phyloP scores from a whole-genome alignment of 1,140 invertebrate genomes.

The Drosophila sturtevanti region DNA sequence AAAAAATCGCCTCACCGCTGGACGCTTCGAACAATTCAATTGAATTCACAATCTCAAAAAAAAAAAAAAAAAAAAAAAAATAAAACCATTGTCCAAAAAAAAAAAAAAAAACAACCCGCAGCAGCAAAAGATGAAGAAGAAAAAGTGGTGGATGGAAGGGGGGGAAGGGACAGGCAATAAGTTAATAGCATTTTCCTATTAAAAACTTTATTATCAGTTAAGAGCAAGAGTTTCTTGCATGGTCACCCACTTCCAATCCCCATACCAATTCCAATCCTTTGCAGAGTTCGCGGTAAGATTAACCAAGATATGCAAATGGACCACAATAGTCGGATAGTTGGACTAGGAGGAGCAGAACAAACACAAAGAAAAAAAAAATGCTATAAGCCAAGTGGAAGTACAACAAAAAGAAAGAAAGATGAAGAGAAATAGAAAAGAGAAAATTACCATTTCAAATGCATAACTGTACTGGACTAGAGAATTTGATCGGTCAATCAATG shows the following conservation, averaged over 20 bases:
- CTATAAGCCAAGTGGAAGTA: too few relatives aligned
- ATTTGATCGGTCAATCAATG: too few relatives aligned
- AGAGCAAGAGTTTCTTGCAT: conserved; percentile 14
- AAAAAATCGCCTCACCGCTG: conserved; percentile 41
- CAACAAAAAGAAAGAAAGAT: too few relatives aligned
- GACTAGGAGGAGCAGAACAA: not conserved
- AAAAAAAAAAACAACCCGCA: too few relatives aligned
- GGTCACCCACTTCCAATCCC: not conserved
- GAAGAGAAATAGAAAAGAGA: too few relatives aligned
- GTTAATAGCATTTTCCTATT: conserved; percentile 78
- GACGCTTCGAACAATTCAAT: conserved; percentile 72
- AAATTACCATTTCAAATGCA: too few relatives aligned
- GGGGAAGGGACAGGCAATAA: conserved; percentile 64
- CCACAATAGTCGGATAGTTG: not conserved
- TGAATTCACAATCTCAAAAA: conserved; percentile 49
- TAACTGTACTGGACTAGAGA: too few relatives aligned
- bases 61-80: not conserved
- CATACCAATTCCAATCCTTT: not conserved
- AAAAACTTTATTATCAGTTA: conserved; percentile 78
- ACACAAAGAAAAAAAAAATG: too few relatives aligned
- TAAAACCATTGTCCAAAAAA: conserved; percentile 42
- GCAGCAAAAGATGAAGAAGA: not conserved
- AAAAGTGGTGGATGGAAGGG: not conserved
- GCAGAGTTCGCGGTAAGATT: not conserved
- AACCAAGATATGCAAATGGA: not conserved